Base-by-base conservation (phyloP, 92 coral and sea anemone genomes). In the Galaxea fascicularis region DNA sequence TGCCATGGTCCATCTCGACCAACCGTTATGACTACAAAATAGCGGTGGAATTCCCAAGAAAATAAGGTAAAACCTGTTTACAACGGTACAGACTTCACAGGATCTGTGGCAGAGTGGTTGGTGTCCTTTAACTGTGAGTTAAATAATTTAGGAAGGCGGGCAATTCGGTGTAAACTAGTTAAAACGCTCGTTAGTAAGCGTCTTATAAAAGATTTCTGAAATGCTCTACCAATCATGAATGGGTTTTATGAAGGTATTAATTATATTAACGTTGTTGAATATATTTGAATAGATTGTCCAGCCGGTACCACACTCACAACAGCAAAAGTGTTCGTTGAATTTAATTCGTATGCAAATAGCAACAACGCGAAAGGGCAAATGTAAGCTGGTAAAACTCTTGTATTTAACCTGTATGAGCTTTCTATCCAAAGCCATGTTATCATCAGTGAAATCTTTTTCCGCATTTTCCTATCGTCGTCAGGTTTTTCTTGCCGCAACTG, bases 241-340 rank as follows among this genome's bases (percentile, higher is more conserved):
- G 68, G 47, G 44, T 53, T 71, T 71, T 71, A 74, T 31, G 44
- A 15, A 68, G 66, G 68, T 53, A 69, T 69, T 81, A 68, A 53
- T 81, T 69, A 81, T 31, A 81, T 81, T 81, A 81, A 64, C 56
- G 29, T 68, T 68, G 57, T 51, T 52, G 68, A 52, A 39, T 39
- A 22, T 66, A 18, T 78, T 49, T 17, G 17, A 44, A 0, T 4
- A 63, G 20, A 22, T 46, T 78, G 57, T 46, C 44, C 28, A 11
- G 56, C 70, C 22, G 64, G 64, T 54, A 46, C 30, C 24, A 16
- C 15, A 71, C n/a, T n/a, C n/a, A 52, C 65, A 41, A 56, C 71
- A 54, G 56, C 49, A 70, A 3, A 22, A 22, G 66, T 69, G 25
- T 68, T 81, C n/a, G 25, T 12, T 47, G 17, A 57, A 21, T 39